Evolutionary conservation across 2,888 invertebrate species (phyloP).

Genomic region (Odontomyia ornata): DNA sequence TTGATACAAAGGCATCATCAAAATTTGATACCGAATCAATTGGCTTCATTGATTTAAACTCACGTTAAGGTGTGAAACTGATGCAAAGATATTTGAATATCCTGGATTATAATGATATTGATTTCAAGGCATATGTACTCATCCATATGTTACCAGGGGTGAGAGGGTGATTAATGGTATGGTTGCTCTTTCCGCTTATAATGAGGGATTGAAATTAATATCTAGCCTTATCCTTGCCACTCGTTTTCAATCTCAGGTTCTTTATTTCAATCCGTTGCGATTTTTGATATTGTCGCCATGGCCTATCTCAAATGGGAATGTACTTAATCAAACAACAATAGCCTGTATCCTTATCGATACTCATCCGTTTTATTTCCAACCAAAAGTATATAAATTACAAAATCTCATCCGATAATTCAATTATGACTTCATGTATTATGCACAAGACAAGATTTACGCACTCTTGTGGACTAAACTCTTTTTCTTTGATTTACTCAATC

Average conservation of each 20-base stretch:
- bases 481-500: not conserved
- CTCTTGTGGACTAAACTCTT: not conserved
- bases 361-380: no score
- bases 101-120: no score
- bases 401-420: conserved; percentile 44
- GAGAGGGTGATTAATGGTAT: no score
- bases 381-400: conserved; percentile 36
- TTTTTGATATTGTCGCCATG: no score
- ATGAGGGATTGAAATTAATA: conserved; percentile 26
- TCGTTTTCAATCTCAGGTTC: no score
- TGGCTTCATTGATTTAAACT: conserved; percentile 23
- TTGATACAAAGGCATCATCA: not conserved
- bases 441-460: conserved; percentile 44
- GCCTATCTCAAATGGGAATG: no score
- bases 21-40: not conserved
- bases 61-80: conserved; percentile 1
- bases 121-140: no score
- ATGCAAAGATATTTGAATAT: not conserved
- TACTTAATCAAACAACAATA: no score
- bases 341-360: no score
- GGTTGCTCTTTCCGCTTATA: no score
- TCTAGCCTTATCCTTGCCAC: conserved; percentile 43
- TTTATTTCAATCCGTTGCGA: no score
- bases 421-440: conserved; percentile 45
- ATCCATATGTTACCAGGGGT: no score